phyloP scores from a whole-genome alignment of 2,888 invertebrate genomes.

The Melipona bicolor region DNA sequence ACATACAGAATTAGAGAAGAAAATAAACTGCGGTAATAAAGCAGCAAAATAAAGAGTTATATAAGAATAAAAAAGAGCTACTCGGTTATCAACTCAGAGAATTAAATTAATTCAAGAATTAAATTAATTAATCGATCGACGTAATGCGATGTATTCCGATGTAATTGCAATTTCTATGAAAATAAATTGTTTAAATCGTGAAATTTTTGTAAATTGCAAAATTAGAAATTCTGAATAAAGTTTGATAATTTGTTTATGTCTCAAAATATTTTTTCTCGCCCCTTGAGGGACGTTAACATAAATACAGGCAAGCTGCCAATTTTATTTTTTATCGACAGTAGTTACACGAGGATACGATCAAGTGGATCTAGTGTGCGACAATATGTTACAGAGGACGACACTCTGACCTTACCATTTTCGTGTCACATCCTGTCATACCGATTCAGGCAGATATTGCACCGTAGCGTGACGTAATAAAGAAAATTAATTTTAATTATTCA shows the following conservation, averaged over 20 bases:
- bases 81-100: background rate
- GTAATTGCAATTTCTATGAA: background rate
- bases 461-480: no score
- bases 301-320: background rate
- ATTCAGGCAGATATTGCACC: no score
- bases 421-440: no score
- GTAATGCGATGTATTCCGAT: background rate
- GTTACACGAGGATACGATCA: background rate
- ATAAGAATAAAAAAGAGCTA: no score
- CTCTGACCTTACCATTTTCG: no score
- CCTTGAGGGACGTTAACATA: conserved; percentile 27
- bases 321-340: conserved; percentile 10
- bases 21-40: no score
- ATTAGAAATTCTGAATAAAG: background rate
- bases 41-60: no score
- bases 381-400: background rate
- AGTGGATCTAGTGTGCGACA: background rate
- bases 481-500: no score
- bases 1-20: background rate
- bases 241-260: background rate
- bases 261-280: background rate
- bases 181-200: background rate
- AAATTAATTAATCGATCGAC: no score
- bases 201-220: background rate
- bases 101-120: background rate